Conservation (phyloP, 2,797 vertebrate species). For the Phoxinus dragarum region DNA sequence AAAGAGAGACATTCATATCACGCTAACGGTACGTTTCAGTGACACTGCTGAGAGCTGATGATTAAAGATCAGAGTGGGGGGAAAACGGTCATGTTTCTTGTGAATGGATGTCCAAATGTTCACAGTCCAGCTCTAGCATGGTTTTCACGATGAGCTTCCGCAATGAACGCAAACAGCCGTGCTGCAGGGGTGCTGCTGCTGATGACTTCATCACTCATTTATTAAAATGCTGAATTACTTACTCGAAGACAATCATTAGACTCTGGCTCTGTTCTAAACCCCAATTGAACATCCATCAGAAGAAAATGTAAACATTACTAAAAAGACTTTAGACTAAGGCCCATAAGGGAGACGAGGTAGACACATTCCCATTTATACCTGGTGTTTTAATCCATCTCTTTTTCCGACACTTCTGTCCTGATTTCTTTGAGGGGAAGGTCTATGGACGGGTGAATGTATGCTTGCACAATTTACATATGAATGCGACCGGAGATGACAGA, state of each 20-base stretch:
- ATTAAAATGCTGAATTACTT: conserved; percentile 22
- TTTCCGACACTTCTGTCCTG: neutral
- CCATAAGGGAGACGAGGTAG: too few relatives aligned
- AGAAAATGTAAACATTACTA: neutral
- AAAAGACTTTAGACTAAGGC: too few relatives aligned
- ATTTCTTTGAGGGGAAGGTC: neutral
- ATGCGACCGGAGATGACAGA: neutral
- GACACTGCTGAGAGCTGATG: conserved; percentile 16
- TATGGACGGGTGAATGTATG: too few relatives aligned
- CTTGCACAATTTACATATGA: neutral
- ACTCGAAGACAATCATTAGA: conserved; percentile 13
- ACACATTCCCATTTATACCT: neutral
- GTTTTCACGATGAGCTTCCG: neutral
- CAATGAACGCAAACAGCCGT: neutral
- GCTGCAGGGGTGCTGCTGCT: conserved; percentile 13
- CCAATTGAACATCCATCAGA: neutral
- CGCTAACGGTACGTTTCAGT: neutral
- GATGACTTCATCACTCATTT: conserved; percentile 27
- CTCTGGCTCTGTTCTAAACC: neutral
- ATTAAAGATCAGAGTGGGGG: neutral
- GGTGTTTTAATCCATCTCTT: neutral
- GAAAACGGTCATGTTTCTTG: neutral
- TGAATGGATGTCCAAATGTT: neutral
- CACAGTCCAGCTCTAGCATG: neutral
- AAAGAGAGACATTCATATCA: neutral